Percentiles rank a stretch among this genome's conserved stretches.
These are phyloP conservation scores for Drosophila kokeensis DNA, from an alignment of 2,888 invertebrate genomes.

Conservation along the genomic window DNA sequence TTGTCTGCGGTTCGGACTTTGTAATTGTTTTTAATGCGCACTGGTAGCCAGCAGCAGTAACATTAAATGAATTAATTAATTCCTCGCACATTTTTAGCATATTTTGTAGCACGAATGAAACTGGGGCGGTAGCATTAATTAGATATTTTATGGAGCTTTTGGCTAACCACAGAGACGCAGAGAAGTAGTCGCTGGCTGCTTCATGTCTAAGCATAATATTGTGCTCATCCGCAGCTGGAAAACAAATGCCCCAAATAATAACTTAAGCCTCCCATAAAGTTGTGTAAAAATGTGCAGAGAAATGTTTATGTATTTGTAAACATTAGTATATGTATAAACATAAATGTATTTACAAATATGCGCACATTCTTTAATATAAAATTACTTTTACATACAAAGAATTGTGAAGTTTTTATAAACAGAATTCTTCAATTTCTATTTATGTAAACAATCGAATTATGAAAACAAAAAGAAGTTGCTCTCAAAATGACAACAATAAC, in stretches of 20 bases:
- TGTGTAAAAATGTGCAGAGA: slow-evolving; percentile 20
- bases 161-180: slow-evolving; percentile 10
- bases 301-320: background rate
- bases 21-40: slow-evolving; percentile 62
- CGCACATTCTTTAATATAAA: background rate
- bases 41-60: slow-evolving; percentile 31
- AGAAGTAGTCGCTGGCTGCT: slow-evolving; percentile 37
- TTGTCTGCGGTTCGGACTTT: slow-evolving; percentile 47
- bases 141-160: slow-evolving; percentile 44
- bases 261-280: slow-evolving; percentile 33
- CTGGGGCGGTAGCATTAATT: slow-evolving; percentile 49
- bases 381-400: background rate
- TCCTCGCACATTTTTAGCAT: slow-evolving; percentile 56
- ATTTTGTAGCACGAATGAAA: slow-evolving; percentile 10
- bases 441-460: background rate
- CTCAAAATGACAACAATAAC: background rate
- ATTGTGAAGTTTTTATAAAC: background rate
- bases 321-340: background rate
- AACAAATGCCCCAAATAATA: slow-evolving; percentile 43
- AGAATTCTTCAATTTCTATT: background rate
- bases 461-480: background rate
- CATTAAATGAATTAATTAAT: slow-evolving; percentile 74
- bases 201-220: slow-evolving; percentile 63
- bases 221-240: slow-evolving; percentile 28
- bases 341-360: background rate